phyloP scores from a whole-genome alignment of 2,797 vertebrate genomes.

The Enteromius argenteus region DNA sequence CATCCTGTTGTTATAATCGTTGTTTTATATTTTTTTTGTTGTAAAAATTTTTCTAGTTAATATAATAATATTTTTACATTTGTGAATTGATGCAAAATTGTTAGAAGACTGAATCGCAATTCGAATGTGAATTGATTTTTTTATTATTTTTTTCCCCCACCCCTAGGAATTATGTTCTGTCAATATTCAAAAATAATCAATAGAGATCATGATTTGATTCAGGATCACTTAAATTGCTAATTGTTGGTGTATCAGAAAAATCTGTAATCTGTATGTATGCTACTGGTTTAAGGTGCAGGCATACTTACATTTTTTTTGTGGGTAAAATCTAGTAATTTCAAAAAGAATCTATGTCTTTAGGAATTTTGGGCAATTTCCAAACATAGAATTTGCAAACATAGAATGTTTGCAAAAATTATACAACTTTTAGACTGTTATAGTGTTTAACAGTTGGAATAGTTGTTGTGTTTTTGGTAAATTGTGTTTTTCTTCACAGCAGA shows the following conservation, averaged over 20 bases:
- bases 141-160: no score
- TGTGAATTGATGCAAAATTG: no score
- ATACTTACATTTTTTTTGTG: neutral
- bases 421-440: neutral
- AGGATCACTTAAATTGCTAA: neutral
- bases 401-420: neutral
- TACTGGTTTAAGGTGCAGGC: neutral
- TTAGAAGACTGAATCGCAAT: no score
- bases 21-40: no score
- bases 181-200: neutral
- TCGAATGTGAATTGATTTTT: no score
- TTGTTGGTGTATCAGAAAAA: no score
- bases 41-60: no score
- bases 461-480: neutral
- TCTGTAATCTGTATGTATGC: no score
- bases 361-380: neutral
- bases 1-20: no score
- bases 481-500: conserved; percentile 73
- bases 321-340: neutral
- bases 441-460: neutral
- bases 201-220: neutral
- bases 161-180: neutral
- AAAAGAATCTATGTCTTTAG: neutral
- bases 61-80: no score
- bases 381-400: neutral